Evolutionary conservation across 2,113 vertebrate genomes (phyloP).

Genomic region (Urocolius indicus): DNA sequence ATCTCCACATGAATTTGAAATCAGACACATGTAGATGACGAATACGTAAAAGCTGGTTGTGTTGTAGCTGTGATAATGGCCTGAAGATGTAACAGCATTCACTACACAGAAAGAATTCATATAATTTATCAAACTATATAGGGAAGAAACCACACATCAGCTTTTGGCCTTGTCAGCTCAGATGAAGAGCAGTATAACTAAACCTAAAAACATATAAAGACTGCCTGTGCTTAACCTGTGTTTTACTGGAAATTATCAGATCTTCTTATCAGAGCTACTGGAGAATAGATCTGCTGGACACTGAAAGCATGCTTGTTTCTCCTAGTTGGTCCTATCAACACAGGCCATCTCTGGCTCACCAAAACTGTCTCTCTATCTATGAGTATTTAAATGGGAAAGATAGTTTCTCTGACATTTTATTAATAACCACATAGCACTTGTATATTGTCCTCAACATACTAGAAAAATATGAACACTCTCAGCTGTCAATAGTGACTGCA

Average conservation of each 20-base stretch:
- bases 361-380: neutral
- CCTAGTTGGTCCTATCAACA: neutral
- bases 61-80: neutral
- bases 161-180: neutral
- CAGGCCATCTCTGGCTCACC: neutral
- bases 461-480: neutral
- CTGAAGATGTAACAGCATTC: neutral
- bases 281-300: neutral
- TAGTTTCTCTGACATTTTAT: conserved; percentile 2
- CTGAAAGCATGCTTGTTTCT: neutral
- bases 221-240: neutral
- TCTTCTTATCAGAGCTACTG: neutral
- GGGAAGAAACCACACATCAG: rapidly evolving
- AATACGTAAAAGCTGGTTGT: neutral
- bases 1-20: conserved; percentile 1
- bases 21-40: neutral
- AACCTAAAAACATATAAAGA: neutral
- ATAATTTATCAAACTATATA: neutral
- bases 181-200: neutral
- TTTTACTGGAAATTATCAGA: neutral
- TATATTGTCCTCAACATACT: neutral
- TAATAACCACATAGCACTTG: conserved; percentile 9
- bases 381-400: neutral
- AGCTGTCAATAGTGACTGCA: neutral
- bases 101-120: neutral